A percentile compares a stretch with the other conserved stretches of the same genome.
Evolutionary conservation across 2,113 vertebrate genomes (phyloP).

Genomic region (Hiodon alosoides): DNA sequence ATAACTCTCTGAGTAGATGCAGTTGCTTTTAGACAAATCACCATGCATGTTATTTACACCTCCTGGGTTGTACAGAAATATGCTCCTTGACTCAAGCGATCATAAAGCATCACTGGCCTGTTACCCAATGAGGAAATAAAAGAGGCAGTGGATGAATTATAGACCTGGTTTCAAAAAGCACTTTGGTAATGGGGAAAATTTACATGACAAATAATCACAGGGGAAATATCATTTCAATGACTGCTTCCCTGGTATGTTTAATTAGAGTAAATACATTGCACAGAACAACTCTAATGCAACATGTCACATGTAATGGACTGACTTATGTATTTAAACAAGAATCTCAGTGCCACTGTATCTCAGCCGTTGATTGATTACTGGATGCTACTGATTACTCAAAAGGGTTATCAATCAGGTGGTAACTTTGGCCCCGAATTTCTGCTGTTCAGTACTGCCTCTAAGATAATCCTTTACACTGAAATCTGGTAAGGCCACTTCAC

Average conservation of each 20-base stretch:
- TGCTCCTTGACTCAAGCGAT: conserved; percentile 34
- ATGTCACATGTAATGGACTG: not conserved
- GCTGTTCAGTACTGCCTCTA: no score
- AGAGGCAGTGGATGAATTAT: conserved; percentile 55
- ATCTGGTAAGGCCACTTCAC: no score
- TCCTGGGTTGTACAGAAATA: not conserved
- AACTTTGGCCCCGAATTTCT: no score
- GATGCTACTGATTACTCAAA: no score
- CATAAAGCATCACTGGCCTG: conserved; percentile 52
- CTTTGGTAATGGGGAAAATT: conserved; percentile 28
- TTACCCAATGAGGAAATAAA: conserved; percentile 51
- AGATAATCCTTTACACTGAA: no score
- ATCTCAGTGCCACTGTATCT: no score
- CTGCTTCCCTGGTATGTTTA: conserved; percentile 19
- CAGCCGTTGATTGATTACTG: no score
- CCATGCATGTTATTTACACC: not conserved
- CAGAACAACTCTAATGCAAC: conserved; percentile 31
- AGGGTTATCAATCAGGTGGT: no score
- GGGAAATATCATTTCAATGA: conserved; percentile 39
- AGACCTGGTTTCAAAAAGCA: conserved; percentile 50
- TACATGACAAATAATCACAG: conserved; percentile 12
- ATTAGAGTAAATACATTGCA: conserved; percentile 16
- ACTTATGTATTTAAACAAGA: no score
- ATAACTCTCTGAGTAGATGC: not conserved
- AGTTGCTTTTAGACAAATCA: not conserved